Evolutionary conservation across 2,888 invertebrate genomes (phyloP), one percentile per base, ranked within the genome.

Genomic region (Doris montereyensis): DNA sequence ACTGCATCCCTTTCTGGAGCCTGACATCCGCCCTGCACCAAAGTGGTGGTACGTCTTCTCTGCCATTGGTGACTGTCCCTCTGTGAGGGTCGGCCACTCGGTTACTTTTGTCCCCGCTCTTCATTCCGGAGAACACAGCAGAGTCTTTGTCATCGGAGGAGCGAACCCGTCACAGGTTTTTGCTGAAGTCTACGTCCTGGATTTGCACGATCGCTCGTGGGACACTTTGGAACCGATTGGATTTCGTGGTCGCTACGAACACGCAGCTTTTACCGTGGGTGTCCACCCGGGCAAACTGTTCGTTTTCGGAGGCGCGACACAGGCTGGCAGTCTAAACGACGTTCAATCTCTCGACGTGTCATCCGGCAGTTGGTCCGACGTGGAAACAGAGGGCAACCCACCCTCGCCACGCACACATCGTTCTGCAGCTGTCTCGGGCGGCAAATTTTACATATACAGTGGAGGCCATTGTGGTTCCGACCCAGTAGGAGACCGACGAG

Each of bases 131-230:
- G 87, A 88, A 73, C 87, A 85, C 80, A 88, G 89, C 3, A 86
- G 87, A 70, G 84, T 91, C 1, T 89, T 88, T 77, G 81, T 91
- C n/a, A 89, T 91, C 13, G 91, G 91, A 13, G 91, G 91, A 2
- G 91, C 91, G 8, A 91, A 91, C 83, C 91, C 91, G 1, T 87
- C 88, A 76, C 89, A 88, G n/a, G 85, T 90, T 0, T 91, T 91
- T 77, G 85, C 86, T 80, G 91, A 91, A 73, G 87, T 87, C 0
- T 89, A 87, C 76, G 84, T 88, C 4, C 84, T 91, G 10, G 89
- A 91, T 82, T 84, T 91, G 17, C 86, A 88, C 70, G 87, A 88
- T 26, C 84, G 89, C 34, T 78, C 84, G 10, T 91, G 91, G 91
- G 89, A 90, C 79, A 85, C 85, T 13, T 81, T 87, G 26, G 89